phyloP scores from a whole-genome alignment of 2,797 vertebrate genomes.

The Micropoecilia bifurca region DNA sequence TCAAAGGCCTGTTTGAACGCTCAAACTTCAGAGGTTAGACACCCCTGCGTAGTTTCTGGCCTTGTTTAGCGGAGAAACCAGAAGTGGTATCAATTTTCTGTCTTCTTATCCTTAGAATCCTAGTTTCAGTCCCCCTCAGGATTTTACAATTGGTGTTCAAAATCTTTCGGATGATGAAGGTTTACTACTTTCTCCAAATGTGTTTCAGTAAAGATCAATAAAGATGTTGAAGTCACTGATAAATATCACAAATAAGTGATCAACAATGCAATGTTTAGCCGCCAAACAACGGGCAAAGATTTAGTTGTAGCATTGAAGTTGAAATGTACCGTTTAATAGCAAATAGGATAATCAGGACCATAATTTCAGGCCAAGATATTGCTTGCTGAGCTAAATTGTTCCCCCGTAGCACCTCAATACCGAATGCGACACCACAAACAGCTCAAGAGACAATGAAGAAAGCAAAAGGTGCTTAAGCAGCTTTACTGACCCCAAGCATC shows the following conservation, averaged over 20 bases:
- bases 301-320: background rate
- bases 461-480: background rate
- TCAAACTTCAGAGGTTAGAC: conserved; percentile 38
- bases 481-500: background rate
- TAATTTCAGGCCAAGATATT: background rate
- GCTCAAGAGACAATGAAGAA: background rate
- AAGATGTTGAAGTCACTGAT: background rate
- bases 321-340: background rate
- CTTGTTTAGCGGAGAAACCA: conserved; percentile 24
- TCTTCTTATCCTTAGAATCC: conserved; percentile 30
- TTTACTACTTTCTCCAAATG: background rate
- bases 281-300: background rate
- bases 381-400: background rate
- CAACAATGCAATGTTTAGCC: background rate
- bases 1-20: conserved; percentile 26
- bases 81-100: conserved; percentile 28
- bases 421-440: no score
- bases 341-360: background rate
- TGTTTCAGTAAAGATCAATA: background rate
- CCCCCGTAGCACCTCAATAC: background rate
- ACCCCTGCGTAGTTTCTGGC: conserved; percentile 21
- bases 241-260: background rate
- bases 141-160: background rate
- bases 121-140: background rate
- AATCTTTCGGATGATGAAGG: background rate